phyloP scores from a whole-genome alignment of 2,888 invertebrate genomes.

The Cylloceria caligata region DNA sequence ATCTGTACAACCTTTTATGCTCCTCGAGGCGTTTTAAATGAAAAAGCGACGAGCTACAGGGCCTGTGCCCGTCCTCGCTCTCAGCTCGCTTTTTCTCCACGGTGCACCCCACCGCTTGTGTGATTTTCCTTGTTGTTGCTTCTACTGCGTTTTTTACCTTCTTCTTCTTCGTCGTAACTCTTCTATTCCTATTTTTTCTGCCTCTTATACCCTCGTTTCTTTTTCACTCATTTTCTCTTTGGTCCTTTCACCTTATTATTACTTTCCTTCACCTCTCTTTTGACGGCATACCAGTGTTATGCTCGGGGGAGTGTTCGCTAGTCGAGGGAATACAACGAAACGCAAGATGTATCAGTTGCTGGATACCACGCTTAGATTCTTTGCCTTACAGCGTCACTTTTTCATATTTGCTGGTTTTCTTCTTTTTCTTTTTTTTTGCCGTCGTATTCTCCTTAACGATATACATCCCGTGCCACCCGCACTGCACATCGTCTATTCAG shows the following conservation, averaged over 20 bases:
- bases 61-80: constrained; percentile 51
- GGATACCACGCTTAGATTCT: neutral
- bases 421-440: constrained; percentile 16
- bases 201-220: constrained; percentile 26
- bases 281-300: neutral
- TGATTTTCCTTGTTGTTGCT: constrained; percentile 64
- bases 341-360: constrained; percentile 57
- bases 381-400: neutral
- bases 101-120: constrained; percentile 59
- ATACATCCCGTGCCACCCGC: neutral
- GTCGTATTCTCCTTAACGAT: neutral
- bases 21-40: constrained; percentile 66
- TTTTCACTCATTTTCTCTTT: constrained; percentile 15
- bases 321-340: constrained; percentile 30
- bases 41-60: constrained; percentile 55
- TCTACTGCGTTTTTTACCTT: constrained; percentile 23
- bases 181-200: neutral
- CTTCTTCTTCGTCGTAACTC: neutral
- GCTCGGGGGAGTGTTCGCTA: neutral
- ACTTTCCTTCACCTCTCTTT: constrained; percentile 36
- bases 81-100: constrained; percentile 34
- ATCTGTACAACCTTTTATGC: constrained; percentile 52
- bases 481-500: neutral
- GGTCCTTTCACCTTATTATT: constrained; percentile 19
- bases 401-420: neutral